Percentiles rank a stretch among this genome's conserved stretches.
These are phyloP conservation scores for Phalacrocorax pelagicus DNA, from an alignment of 2,113 vertebrate species.

Conservation along the genomic window DNA sequence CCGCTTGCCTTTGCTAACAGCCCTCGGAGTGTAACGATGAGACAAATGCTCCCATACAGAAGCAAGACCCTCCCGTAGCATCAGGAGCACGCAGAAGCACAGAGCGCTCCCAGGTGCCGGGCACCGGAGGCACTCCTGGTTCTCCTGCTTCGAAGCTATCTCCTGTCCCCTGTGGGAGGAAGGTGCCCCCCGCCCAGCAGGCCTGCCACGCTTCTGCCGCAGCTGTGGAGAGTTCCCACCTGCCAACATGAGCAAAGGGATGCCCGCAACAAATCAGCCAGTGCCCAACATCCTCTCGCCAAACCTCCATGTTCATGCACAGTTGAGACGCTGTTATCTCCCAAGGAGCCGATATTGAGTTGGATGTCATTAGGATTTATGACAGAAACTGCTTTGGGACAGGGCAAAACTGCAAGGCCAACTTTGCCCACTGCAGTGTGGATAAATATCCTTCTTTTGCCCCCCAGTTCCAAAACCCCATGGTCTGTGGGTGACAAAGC, in stretches of 20 bases:
- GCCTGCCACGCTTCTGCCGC: not conserved
- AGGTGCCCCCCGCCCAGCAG: not conserved
- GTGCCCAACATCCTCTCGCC: not conserved
- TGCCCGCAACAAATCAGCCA: not conserved
- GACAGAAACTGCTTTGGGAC: not conserved
- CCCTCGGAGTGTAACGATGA: fast-evolving
- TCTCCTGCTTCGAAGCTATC: not conserved
- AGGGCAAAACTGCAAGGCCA: not conserved
- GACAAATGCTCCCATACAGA: not conserved
- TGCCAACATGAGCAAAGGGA: not conserved
- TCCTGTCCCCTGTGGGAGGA: not conserved
- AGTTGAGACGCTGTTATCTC: not conserved
- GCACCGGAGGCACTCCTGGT: not conserved
- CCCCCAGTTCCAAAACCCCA: too few species aligned
- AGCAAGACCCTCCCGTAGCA: not conserved
- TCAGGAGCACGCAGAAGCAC: fast-evolving
- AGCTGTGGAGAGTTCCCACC: not conserved
- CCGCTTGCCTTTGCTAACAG: not conserved
- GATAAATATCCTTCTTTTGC: not conserved
- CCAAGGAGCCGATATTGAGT: not conserved
- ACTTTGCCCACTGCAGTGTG: not conserved
- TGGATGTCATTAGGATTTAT: not conserved
- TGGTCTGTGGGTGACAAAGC: not conserved
- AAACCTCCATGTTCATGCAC: not conserved
- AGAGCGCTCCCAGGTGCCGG: fast-evolving